Percentiles rank a stretch among this genome's conserved stretches.
Evolutionary conservation across 1,140 invertebrate species (phyloP).

Genomic region (Drosophila trapezifrons): DNA sequence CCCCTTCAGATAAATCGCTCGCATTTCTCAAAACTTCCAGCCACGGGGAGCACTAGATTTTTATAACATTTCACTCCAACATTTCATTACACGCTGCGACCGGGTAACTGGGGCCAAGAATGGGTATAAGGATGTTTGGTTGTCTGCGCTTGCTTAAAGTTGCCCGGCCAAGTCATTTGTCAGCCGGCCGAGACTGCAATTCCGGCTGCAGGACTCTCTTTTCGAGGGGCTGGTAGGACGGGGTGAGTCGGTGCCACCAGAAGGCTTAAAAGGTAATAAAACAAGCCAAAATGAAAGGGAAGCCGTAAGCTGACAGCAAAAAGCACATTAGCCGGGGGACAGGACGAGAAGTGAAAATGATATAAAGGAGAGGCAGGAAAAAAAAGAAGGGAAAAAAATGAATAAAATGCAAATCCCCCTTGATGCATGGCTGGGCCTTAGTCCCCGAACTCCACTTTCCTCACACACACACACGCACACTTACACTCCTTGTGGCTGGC

Average conservation of each 20-base stretch:
- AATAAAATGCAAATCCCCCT: constrained; percentile 66
- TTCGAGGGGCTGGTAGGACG: not conserved
- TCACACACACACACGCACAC: not conserved
- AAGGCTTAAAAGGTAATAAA: constrained; percentile 82
- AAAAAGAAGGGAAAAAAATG: constrained; percentile 33
- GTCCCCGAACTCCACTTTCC: constrained; percentile 10
- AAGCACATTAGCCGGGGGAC: constrained; percentile 69
- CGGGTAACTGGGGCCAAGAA: not conserved
- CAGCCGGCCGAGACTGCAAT: constrained; percentile 57
- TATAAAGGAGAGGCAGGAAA: constrained; percentile 11
- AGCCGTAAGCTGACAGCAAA: constrained; percentile 79
- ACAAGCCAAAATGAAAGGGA: constrained; percentile 66
- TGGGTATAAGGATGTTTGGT: constrained; percentile 7
- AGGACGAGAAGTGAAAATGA: constrained; percentile 23
- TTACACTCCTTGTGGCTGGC: constrained; percentile 11
- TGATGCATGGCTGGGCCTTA: constrained; percentile 65
- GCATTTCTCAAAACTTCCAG: constrained; percentile 46
- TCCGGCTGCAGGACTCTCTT: constrained; percentile 47
- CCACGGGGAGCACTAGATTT: constrained; percentile 48
- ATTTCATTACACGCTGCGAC: constrained; percentile 39
- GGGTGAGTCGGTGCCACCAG: constrained; percentile 49
- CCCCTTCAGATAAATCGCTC: constrained; percentile 39
- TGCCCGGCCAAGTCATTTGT: constrained; percentile 63
- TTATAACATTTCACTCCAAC: constrained; percentile 45
- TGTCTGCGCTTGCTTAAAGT: constrained; percentile 48